Evolutionary conservation across 2,888 invertebrate genomes (phyloP).

Genomic region (Vannuccia rotundouncinata): DNA sequence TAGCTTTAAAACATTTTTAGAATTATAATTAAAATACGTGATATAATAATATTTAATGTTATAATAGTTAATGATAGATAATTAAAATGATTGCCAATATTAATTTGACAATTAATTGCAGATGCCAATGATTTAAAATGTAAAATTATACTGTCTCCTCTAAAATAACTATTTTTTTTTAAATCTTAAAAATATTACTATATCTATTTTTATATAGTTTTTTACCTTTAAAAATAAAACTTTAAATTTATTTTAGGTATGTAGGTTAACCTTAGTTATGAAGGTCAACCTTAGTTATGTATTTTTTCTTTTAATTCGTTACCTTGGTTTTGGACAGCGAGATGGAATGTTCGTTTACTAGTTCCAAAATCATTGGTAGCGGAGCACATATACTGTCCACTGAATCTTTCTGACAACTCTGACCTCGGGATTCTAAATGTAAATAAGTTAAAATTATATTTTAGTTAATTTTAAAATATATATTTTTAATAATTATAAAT

Average conservation of each 20-base stretch:
- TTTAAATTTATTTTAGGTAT: background rate
- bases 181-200: no score
- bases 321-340: background rate
- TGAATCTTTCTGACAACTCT: background rate
- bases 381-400: background rate
- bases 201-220: background rate
- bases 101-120: no score
- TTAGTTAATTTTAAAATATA: background rate
- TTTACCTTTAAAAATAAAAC: background rate
- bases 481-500: background rate
- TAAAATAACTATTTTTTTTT: no score
- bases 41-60: no score
- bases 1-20: background rate
- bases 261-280: background rate
- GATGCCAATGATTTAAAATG: no score
- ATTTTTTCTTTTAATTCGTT: background rate
- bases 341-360: background rate
- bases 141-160: no score
- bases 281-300: background rate
- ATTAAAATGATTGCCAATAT: no score
- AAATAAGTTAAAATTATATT: background rate
- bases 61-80: no score
- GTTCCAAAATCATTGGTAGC: background rate
- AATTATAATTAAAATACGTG: no score
- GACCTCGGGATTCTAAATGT: background rate